Evolutionary conservation across 2,888 invertebrate species (phyloP).

Genomic region (Lepidonotus clava): DNA sequence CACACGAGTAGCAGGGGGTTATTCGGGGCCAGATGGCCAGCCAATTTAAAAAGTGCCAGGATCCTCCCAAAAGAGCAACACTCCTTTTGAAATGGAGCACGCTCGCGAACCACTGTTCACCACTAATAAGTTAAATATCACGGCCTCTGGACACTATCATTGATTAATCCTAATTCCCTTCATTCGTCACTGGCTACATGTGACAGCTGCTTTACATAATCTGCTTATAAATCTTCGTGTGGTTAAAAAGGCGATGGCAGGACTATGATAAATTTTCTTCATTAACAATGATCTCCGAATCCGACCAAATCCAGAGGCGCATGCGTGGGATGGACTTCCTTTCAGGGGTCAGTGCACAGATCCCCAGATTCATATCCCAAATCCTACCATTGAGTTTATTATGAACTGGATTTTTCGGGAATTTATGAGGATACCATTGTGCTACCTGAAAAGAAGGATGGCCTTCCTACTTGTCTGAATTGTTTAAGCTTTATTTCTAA

Average conservation of each 20-base stretch:
- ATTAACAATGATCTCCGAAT: not conserved
- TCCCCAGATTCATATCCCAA: too few relatives aligned
- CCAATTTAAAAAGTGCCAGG: not conserved
- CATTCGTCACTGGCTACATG: not conserved
- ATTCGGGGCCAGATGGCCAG: conserved; percentile 10
- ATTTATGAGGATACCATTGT: too few relatives aligned
- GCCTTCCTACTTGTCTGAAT: too few relatives aligned
- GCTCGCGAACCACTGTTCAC: not conserved
- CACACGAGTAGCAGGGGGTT: too few relatives aligned
- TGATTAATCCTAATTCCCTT: not conserved
- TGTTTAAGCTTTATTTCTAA: not conserved
- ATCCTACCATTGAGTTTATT: too few relatives aligned
- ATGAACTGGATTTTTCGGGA: too few relatives aligned
- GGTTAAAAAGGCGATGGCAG: not conserved
- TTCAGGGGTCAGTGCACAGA: not conserved
- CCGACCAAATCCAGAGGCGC: not conserved
- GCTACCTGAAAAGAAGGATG: too few relatives aligned
- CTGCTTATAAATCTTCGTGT: not conserved
- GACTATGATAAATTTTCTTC: not conserved
- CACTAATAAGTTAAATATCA: not conserved
- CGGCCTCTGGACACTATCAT: not conserved
- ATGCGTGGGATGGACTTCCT: not conserved
- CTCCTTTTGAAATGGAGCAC: too few relatives aligned
- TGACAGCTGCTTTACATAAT: conserved; percentile 14
- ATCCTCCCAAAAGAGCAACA: not conserved